These are phyloP conservation scores for Numida meleagris DNA, from an alignment of 2,113 vertebrate genomes.

Conservation along the genomic window DNA sequence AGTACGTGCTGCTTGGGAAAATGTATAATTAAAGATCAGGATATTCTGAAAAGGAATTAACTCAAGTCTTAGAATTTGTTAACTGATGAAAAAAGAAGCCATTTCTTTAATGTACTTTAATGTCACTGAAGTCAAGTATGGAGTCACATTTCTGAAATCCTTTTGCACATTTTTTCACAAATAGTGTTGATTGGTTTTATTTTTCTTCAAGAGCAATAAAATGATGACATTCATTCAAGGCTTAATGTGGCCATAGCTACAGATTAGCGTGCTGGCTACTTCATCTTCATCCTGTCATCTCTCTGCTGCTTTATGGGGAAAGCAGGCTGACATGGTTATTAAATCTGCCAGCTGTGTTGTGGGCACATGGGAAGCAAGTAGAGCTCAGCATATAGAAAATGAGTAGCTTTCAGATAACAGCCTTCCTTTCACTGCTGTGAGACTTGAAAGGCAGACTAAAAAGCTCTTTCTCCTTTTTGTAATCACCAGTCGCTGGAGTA, in stretches of 20 bases:
- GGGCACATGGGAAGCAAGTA: slow-evolving; percentile 54
- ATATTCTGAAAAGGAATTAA: not conserved
- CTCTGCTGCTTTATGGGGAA: slow-evolving; percentile 40
- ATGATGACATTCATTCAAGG: not conserved
- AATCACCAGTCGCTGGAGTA: slow-evolving; percentile 25
- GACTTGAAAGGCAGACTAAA: slow-evolving; percentile 46
- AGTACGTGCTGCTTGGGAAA: not conserved
- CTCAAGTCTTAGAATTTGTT: not conserved
- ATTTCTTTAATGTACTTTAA: not conserved
- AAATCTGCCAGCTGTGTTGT: slow-evolving; percentile 77
- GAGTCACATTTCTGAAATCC: slow-evolving; percentile 21
- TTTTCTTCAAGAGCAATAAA: not conserved
- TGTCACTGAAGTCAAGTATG: not conserved
- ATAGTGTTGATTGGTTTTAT: not conserved
- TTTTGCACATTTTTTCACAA: not conserved
- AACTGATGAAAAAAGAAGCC: not conserved
- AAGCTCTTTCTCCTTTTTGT: slow-evolving; percentile 37
- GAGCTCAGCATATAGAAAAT: slow-evolving; percentile 66
- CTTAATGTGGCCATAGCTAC: slow-evolving; percentile 61
- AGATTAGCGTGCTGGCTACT: not conserved
- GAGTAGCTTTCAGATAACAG: slow-evolving; percentile 59
- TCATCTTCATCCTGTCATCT: slow-evolving; percentile 63
- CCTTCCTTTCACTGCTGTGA: slow-evolving; percentile 21
- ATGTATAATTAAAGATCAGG: not conserved
- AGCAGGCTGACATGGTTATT: slow-evolving; percentile 71